These are phyloP conservation scores for Pentalonia nigronervosa DNA, from an alignment of 1,140 invertebrate genomes.

Conservation along the genomic window DNA sequence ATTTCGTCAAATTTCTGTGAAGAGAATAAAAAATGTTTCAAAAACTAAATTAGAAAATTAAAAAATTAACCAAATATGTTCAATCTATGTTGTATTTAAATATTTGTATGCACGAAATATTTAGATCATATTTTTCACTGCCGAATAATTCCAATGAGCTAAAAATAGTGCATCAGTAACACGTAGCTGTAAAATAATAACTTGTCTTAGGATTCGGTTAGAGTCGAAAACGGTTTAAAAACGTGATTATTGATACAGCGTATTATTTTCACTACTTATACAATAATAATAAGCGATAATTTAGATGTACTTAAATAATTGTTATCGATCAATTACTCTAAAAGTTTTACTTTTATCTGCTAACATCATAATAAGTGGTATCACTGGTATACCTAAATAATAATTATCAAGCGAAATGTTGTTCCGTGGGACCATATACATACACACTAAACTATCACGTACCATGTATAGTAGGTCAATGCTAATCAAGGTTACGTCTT, in stretches of 20 bases:
- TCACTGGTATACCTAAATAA: neutral
- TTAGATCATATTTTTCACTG: neutral
- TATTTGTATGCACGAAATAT: neutral
- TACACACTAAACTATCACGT: neutral
- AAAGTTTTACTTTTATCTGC: conserved; percentile 8
- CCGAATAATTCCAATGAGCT: too few species aligned
- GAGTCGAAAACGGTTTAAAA: neutral
- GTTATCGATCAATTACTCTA: neutral
- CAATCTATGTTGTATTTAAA: neutral
- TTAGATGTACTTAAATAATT: neutral
- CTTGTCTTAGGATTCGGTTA: neutral
- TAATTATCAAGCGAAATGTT: conserved; percentile 1
- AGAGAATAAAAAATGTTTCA: neutral
- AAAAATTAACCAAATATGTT: neutral
- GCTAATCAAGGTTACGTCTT: conserved; percentile 7
- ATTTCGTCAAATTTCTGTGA: neutral
- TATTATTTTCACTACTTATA: neutral
- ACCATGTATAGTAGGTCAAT: conserved; percentile 13
- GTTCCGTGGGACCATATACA: neutral
- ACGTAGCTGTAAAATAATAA: neutral
- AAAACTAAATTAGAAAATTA: neutral
- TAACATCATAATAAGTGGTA: neutral
- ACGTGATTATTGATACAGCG: neutral
- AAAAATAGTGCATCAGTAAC: neutral
- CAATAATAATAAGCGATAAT: neutral